A percentile compares a stretch with the other conserved stretches of the same genome.
These are phyloP conservation scores for Micrasema longulum DNA, from an alignment of 1,140 invertebrate genomes.

Conservation along the genomic window DNA sequence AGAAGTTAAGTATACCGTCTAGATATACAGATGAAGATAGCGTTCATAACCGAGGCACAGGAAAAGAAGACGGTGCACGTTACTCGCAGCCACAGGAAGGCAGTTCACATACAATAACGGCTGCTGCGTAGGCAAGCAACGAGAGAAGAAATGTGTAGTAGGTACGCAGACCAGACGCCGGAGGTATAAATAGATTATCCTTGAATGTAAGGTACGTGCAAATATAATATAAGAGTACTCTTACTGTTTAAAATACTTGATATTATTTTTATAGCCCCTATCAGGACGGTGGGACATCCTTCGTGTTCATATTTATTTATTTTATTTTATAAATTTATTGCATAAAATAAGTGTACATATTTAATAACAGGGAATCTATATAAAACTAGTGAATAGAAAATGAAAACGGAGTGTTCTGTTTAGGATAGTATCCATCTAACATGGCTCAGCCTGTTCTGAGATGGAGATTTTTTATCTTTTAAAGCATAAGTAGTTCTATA, in stretches of 20 bases:
- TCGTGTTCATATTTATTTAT: neutral
- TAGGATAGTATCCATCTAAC: too few species aligned
- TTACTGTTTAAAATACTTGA: neutral
- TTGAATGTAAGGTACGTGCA: conserved; percentile 41
- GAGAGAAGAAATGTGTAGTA: conserved; percentile 9
- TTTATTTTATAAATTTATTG: too few species aligned
- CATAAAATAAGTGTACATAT: too few species aligned
- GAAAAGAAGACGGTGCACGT: neutral
- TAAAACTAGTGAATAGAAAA: too few species aligned
- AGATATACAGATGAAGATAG: too few species aligned
- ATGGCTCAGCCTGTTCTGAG: too few species aligned
- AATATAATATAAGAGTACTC: conserved; percentile 31
- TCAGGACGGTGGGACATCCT: neutral
- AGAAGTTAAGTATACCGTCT: too few species aligned
- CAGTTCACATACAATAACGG: neutral
- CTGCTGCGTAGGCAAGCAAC: neutral
- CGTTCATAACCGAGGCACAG: too few species aligned
- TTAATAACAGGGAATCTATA: too few species aligned
- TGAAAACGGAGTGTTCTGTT: too few species aligned
- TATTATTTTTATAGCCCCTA: neutral
- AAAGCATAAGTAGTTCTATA: too few species aligned
- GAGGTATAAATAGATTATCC: conserved; percentile 45
- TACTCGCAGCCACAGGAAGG: neutral
- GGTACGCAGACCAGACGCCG: conserved; percentile 38
- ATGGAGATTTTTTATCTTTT: too few species aligned